These are phyloP conservation scores for Oxystoma pomonae DNA, from an alignment of 2,888 invertebrate species.

Conservation along the genomic window DNA sequence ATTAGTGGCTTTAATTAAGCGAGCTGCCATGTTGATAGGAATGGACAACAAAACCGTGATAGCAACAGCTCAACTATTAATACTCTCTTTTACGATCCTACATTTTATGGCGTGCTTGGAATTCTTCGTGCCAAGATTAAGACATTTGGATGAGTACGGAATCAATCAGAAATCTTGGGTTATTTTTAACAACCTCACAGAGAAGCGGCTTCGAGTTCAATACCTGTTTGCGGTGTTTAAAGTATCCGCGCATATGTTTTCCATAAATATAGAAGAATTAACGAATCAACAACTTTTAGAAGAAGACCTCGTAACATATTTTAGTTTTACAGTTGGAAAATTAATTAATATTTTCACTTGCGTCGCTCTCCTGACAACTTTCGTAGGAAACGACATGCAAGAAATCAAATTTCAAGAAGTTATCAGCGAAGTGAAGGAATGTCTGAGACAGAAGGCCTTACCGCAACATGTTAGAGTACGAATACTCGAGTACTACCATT, in stretches of 20 bases:
- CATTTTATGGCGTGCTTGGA: conserved; percentile 22
- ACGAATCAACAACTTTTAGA: conserved; percentile 10
- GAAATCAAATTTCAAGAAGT: conserved; percentile 45
- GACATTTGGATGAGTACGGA: not conserved
- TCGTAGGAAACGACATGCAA: conserved; percentile 32
- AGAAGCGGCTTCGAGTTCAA: not conserved
- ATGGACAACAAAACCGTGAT: not conserved
- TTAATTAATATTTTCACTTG: conserved; percentile 18
- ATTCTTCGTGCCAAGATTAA: conserved; percentile 16
- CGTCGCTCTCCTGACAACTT: conserved; percentile 14
- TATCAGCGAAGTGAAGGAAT: conserved; percentile 44
- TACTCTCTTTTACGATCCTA: conserved; percentile 5
- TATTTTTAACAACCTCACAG: not conserved
- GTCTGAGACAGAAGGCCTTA: conserved; percentile 44
- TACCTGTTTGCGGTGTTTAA: conserved; percentile 21
- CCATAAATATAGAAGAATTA: conserved; percentile 9
- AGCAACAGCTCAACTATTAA: conserved; percentile 3
- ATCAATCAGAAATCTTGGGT: conserved; percentile 2
- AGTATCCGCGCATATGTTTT: conserved; percentile 21
- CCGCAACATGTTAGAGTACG: conserved; percentile 42
- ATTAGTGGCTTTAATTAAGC: not conserved
- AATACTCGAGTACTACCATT: conserved; percentile 43
- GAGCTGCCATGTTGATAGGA: not conserved
- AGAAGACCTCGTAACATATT: conserved; percentile 15
- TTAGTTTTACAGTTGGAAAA: conserved; percentile 24